Evolutionary conservation across 2,797 vertebrate species (phyloP).

Genomic region (Danio aesculapii): DNA sequence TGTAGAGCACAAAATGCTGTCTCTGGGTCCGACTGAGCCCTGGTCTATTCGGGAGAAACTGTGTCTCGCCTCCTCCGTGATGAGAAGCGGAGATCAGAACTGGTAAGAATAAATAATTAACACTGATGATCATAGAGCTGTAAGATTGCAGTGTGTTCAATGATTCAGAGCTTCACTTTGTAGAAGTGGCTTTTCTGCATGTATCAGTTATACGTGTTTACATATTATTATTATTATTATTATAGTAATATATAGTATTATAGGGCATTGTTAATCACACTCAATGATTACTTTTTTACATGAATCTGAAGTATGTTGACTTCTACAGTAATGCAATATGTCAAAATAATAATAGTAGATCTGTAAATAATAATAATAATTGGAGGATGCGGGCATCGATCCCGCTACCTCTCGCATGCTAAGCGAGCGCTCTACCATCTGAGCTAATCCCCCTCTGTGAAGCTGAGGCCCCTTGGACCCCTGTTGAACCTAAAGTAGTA

Average conservation of each 20-base stretch:
- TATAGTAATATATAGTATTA: too few species aligned
- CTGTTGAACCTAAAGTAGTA: too few species aligned
- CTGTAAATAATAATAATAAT: rapidly evolving
- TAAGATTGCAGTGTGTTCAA: background rate
- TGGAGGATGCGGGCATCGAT: constrained; percentile 64
- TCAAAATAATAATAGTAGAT: too few species aligned
- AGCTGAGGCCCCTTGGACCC: constrained; percentile 78
- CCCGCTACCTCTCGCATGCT: constrained; percentile 59
- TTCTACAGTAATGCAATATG: too few species aligned
- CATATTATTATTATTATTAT: too few species aligned
- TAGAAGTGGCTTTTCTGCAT: background rate
- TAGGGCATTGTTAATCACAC: too few species aligned
- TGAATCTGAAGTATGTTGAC: too few species aligned
- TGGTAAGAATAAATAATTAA: constrained; percentile 80
- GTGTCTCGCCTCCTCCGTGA: constrained; percentile 96
- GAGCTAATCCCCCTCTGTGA: constrained; percentile 70
- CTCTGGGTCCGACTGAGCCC: constrained; percentile 92
- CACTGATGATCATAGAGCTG: background rate
- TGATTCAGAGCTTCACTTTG: background rate
- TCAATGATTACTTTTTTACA: too few species aligned
- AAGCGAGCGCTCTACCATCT: constrained; percentile 55
- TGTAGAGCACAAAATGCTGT: constrained; percentile 94
- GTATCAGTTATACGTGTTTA: too few species aligned
- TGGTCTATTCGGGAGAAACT: constrained; percentile 98
- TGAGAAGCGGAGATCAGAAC: constrained; percentile 99